A percentile compares a stretch with the other conserved stretches of the same genome.
Evolutionary conservation across 2,797 vertebrate species (phyloP).

Genomic region (Scarus forsteni): DNA sequence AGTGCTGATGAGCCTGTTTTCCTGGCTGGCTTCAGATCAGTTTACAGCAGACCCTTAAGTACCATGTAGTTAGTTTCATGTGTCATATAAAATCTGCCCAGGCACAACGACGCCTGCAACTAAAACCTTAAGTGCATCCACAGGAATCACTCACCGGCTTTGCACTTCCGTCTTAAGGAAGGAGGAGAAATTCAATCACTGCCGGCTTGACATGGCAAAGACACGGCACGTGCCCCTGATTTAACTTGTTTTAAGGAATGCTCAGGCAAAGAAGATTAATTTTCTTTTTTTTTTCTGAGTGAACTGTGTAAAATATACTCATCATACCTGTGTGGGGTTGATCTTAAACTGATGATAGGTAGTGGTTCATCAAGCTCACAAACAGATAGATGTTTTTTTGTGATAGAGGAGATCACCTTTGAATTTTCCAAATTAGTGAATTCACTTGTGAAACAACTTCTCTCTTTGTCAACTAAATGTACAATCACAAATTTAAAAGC

Average conservation of each 20-base stretch:
- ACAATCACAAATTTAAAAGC: too few relatives aligned
- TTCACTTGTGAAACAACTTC: too few relatives aligned
- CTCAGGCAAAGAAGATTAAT: constrained; percentile 66
- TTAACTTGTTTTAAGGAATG: constrained; percentile 80
- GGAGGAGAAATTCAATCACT: constrained; percentile 88
- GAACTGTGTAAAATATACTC: constrained; percentile 1
- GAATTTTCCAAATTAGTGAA: too few relatives aligned
- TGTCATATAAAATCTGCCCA: constrained; percentile 92
- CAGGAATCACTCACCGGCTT: constrained; percentile 88
- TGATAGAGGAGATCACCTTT: too few relatives aligned
- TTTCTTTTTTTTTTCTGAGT: constrained; percentile 69
- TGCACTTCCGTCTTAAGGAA: constrained; percentile 91
- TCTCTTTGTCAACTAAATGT: too few relatives aligned
- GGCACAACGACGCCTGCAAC: constrained; percentile 93
- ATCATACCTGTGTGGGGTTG: too few relatives aligned
- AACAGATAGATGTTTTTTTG: too few relatives aligned
- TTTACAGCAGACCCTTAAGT: constrained; percentile 86
- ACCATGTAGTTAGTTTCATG: constrained; percentile 90
- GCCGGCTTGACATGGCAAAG: constrained; percentile 78
- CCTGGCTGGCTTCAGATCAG: constrained; percentile 84
- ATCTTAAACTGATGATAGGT: too few relatives aligned
- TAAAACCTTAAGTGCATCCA: constrained; percentile 95
- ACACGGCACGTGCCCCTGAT: constrained; percentile 73
- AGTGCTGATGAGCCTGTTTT: constrained; percentile 85
- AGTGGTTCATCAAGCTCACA: too few relatives aligned